Base-by-base conservation (phyloP, 1,140 invertebrate genomes). In the Drosophila bipectinata region DNA sequence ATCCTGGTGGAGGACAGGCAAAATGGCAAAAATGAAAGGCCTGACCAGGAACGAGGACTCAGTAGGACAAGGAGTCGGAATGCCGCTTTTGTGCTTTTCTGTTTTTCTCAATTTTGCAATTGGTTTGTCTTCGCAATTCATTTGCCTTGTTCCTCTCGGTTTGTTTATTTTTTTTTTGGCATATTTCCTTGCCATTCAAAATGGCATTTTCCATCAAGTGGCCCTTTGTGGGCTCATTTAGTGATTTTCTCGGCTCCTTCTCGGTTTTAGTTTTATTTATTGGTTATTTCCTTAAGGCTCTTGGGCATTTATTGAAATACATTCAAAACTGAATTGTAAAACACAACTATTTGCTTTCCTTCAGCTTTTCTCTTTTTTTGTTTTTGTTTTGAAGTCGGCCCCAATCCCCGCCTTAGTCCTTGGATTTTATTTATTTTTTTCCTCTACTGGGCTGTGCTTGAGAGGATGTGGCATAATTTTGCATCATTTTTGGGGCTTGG, bases 401-500 rank as follows among this genome's bases (percentile, higher is more conserved):
- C 2, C 21, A 21, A 21, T 21, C 21, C 21, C 37, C 9, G 37
- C 37, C 2, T 12, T 26, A 18, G 28, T 55, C 1, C n/a, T 55
- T 24, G 4, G 1, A 47, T 45, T 47, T 37, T 45, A 28, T 58
- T 54, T 32, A 21, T 18, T 54, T 55, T 55, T 53, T 18, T 28
- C 34, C 21, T 8, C 32, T 10, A 14, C 39, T 52, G 32, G 32
- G 24, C 44, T 47, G 32, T 28, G 26, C 5, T 6, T 28, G 24
- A 14, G 15, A 18, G 5, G 41, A 18, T 44, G 41, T 64, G 63
- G 58, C 69, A 71, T 71, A 69, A 69, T 71, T 71, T 57, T 69
- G 64, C 72, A 47, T 51, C 47, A 51, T 76, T 85, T 74, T 51
- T 9, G 62, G 57, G 82, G 73, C 60, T 78, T 62, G 66, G 77